Evolutionary conservation across 2,797 vertebrate genomes (phyloP).

Genomic region (Gephyroberyx darwinii): DNA sequence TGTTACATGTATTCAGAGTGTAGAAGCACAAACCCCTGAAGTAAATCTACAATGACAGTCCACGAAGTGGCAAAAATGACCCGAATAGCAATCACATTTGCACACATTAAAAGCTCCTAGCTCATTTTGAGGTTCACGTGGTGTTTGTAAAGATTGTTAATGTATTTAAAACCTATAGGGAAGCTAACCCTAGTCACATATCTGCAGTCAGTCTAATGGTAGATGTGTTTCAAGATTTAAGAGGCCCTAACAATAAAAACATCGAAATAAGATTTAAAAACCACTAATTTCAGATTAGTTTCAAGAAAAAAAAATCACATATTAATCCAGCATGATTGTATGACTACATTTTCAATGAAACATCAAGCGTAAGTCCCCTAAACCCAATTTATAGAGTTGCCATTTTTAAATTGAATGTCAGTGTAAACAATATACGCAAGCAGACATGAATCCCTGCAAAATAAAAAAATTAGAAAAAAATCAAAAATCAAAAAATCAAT

Average conservation of each 20-base stretch:
- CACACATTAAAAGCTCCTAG: constrained; percentile 22
- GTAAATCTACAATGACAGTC: constrained; percentile 25
- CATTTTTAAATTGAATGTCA: too few relatives aligned
- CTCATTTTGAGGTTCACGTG: constrained; percentile 30
- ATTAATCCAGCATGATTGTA: not conserved
- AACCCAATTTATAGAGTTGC: too few relatives aligned
- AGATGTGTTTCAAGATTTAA: not conserved
- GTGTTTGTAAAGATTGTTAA: constrained; percentile 4
- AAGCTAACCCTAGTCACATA: constrained; percentile 9
- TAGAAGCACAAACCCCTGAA: constrained; percentile 43
- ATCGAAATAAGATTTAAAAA: not conserved
- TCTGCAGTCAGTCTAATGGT: constrained; percentile 4
- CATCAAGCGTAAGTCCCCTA: not conserved
- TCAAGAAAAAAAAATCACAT: not conserved
- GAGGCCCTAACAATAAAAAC: not conserved
- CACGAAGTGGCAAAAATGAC: not conserved
- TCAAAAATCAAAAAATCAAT: too few relatives aligned
- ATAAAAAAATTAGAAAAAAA: too few relatives aligned
- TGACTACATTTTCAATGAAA: not conserved
- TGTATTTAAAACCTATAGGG: not conserved
- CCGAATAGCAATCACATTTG: constrained; percentile 22
- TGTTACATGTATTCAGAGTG: constrained; percentile 38
- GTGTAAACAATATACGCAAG: not conserved
- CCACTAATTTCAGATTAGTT: not conserved
- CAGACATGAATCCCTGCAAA: too few relatives aligned